These are phyloP conservation scores for Pammene aurita DNA, from an alignment of 2,888 invertebrate species.

Conservation along the genomic window DNA sequence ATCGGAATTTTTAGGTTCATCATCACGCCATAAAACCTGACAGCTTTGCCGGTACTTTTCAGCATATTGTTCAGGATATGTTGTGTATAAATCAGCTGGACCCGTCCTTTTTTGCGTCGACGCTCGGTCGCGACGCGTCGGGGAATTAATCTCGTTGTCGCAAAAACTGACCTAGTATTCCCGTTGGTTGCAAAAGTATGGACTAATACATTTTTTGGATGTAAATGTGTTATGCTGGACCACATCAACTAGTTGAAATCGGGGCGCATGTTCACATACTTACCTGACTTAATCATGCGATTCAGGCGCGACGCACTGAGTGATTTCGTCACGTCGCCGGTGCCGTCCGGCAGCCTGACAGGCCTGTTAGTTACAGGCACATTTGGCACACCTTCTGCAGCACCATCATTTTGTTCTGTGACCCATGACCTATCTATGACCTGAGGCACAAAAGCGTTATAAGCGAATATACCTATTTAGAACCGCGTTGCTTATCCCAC, in stretches of 20 bases:
- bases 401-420: too few relatives aligned
- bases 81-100: conserved; percentile 26
- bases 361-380: too few relatives aligned
- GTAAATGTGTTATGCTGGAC: too few relatives aligned
- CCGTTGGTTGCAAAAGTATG: background rate
- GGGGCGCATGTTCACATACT: too few relatives aligned
- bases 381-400: too few relatives aligned
- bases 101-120: conserved; percentile 19
- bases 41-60: background rate
- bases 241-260: too few relatives aligned
- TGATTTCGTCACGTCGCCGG: too few relatives aligned
- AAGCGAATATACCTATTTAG: conserved; percentile 32
- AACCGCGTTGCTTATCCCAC: background rate
- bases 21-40: background rate
- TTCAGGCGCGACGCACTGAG: too few relatives aligned
- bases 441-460: conserved; percentile 12
- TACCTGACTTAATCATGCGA: too few relatives aligned
- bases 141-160: conserved; percentile 27
- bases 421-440: too few relatives aligned
- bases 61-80: conserved; percentile 9
- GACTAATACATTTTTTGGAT: too few relatives aligned
- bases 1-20: background rate
- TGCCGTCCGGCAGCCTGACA: too few relatives aligned
- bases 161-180: conserved; percentile 18
- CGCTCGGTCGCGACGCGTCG: conserved; percentile 17